Conservation (phyloP, 92 coral and sea anemone species). For the Porites evermanni region DNA sequence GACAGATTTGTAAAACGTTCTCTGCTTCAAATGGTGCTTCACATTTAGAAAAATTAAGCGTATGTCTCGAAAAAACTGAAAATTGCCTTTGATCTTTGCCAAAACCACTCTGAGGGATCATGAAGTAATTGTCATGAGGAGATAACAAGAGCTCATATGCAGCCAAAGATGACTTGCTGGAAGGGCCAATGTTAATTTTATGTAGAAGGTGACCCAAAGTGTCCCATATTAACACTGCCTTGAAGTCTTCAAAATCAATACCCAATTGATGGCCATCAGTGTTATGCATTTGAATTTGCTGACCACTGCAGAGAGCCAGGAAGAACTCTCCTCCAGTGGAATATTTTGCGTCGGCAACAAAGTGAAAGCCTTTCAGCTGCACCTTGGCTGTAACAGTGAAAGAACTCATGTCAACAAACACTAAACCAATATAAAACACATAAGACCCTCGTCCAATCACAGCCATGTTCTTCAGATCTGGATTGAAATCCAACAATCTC, state of each 20-base stretch:
- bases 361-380: conserved; percentile 31
- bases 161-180: background rate
- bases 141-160: conserved; percentile 21
- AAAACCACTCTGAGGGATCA: conserved; percentile 35
- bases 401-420: conserved; percentile 17
- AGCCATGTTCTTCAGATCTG: conserved; percentile 24
- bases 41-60: conserved; percentile 20
- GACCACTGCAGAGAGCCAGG: conserved; percentile 43
- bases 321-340: conserved; percentile 31
- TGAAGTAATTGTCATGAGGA: conserved; percentile 31
- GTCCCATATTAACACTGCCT: conserved; percentile 38
- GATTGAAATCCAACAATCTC: conserved; percentile 38
- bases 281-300: conserved; percentile 11
- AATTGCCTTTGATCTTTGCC: background rate
- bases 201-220: conserved; percentile 34
- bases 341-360: conserved; percentile 45
- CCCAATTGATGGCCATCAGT: conserved; percentile 6
- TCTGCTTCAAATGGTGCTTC: conserved; percentile 25
- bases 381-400: background rate
- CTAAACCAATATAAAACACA: conserved; percentile 35
- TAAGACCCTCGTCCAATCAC: conserved; percentile 29
- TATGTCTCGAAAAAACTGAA: conserved; percentile 24
- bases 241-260: conserved; percentile 26
- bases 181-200: conserved; percentile 8
- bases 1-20: conserved; percentile 16